phyloP scores from a whole-genome alignment of 2,797 vertebrate genomes.

The Nothura maculosa region DNA sequence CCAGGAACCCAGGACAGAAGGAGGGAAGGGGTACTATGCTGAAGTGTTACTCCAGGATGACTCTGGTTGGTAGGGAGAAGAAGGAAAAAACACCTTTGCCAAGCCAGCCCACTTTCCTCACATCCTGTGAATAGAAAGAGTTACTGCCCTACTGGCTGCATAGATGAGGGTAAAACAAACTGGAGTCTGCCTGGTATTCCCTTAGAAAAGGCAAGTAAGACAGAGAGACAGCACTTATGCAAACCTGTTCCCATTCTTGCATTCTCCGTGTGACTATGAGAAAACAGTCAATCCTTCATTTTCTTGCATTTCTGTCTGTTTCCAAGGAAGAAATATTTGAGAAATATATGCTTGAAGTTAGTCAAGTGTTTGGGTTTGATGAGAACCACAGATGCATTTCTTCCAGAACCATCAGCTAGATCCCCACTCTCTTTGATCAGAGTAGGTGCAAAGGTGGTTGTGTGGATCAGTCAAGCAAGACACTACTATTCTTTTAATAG shows the following conservation, averaged over 20 bases:
- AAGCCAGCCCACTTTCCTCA: neutral
- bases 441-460: neutral
- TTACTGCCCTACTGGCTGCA: neutral
- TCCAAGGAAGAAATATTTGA: neutral
- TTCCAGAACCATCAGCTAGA: neutral
- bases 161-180: neutral
- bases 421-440: neutral
- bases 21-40: neutral
- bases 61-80: neutral
- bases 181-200: neutral
- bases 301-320: neutral
- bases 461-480: neutral
- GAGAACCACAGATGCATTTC: neutral
- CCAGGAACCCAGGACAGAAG: neutral
- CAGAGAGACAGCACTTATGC: neutral
- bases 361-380: neutral
- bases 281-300: neutral
- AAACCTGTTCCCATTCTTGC: neutral
- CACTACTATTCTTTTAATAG: neutral
- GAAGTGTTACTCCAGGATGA: neutral
- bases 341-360: neutral
- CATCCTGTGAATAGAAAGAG: neutral
- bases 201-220: neutral
- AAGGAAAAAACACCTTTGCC: neutral
- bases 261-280: neutral